Evolutionary conservation across 2,113 vertebrate species (phyloP), one percentile per base, ranked within the genome.

Genomic region (Nothobranchius kuhntae): DNA sequence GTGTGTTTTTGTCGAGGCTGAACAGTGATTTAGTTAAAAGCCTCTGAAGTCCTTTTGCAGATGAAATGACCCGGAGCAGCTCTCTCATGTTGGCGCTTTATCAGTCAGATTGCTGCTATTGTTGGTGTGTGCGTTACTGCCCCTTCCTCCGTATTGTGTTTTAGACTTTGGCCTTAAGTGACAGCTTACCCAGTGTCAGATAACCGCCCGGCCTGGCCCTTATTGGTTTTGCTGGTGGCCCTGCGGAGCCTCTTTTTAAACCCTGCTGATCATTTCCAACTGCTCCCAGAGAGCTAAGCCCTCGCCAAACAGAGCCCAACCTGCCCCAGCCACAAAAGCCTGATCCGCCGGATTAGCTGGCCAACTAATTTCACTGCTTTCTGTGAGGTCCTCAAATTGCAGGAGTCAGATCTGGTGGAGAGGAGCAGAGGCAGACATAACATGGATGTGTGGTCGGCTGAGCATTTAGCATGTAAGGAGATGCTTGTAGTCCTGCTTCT

Each of bases 361-460:
- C 82, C 86, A 82, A 74, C 89, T 93, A 88, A 94, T 92, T 93
- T 92, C 89, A 83, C 90, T 87, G 51, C 91, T 90, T 89, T 92
- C 91, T 92, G 92, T 93, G 92, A 91, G 93, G 92, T 94, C 92
- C 82, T 91, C 90, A 88, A 80, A 87, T 86, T 92, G 89, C 80
- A 54, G 88, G 86, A 82, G 75, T 78, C 26, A 68, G 82, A 81
- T 85, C 62, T 81, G 74, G 71, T 59, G 54, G 86, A 61, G 79
- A 74, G 56, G 83, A 84, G 82, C 77, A 84, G 70, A 40, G 68
- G 70, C 82, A 90, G 83, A 89, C 89, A 89, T 77, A 90, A 91
- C 86, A 90, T 75, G 82, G 77, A 75, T 85, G 70, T 86, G 86
- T 81, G 77, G 83, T 76, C 46, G 70, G 51, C 60, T 68, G 71